A percentile compares a stretch with the other conserved stretches of the same genome.
Conservation (phyloP, 2,797 vertebrate genomes). For the Otus scops region DNA sequence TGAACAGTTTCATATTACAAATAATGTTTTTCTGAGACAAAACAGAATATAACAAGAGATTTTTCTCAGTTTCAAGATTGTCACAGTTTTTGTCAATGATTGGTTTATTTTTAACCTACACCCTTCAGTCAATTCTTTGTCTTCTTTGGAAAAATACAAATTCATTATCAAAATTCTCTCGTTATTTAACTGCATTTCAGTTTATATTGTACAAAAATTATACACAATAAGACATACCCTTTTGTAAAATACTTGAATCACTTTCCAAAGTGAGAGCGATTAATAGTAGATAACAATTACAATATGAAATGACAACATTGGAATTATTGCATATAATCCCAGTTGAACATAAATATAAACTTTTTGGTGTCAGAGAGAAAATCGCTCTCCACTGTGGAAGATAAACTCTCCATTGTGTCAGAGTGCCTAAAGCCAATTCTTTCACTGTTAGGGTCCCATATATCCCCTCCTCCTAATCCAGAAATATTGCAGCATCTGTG, state of each 20-base stretch:
- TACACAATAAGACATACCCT: background rate
- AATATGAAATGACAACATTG: background rate
- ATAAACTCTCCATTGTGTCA: background rate
- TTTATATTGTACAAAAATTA: background rate
- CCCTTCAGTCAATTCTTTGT: background rate
- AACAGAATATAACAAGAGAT: background rate
- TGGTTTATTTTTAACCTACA: background rate
- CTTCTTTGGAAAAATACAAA: background rate
- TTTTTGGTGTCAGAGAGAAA: background rate
- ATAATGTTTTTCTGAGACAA: background rate
- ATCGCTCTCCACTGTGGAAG: background rate
- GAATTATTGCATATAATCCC: background rate
- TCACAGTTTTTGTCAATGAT: background rate
- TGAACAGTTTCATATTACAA: background rate
- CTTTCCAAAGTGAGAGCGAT: background rate
- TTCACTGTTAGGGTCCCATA: background rate
- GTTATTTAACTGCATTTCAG: background rate
- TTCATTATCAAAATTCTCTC: background rate
- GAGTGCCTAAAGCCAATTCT: background rate
- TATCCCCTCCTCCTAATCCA: constrained; percentile 33
- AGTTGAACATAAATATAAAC: background rate
- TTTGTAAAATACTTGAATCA: background rate
- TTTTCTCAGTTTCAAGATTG: background rate
- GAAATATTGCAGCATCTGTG: constrained; percentile 44
- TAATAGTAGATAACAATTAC: background rate